Conservation (phyloP, 2,113 vertebrate genomes). For the Rostratula benghalensis region DNA sequence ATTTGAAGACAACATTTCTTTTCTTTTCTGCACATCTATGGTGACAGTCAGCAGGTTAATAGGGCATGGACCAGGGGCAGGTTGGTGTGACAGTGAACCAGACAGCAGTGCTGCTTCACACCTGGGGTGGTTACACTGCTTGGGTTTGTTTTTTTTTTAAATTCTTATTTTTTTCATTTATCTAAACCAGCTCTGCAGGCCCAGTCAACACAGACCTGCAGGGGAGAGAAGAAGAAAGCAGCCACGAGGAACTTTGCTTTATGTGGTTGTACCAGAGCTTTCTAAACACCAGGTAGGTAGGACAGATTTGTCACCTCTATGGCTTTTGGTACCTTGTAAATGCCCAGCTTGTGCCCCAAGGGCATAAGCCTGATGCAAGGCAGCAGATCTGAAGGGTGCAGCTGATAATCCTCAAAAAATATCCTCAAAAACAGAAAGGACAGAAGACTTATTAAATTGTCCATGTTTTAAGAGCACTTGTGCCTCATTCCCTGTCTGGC, state of each 20-base stretch:
- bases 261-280: slow-evolving; percentile 63
- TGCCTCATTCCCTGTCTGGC: background rate
- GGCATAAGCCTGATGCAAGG: background rate
- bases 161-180: background rate
- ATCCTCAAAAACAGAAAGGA: background rate
- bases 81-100: background rate
- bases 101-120: background rate
- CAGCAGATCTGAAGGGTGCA: background rate
- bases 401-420: background rate
- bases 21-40: background rate
- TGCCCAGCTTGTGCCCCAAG: background rate
- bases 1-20: background rate
- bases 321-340: background rate
- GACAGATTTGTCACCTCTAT: background rate
- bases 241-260: slow-evolving; percentile 6
- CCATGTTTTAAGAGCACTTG: background rate
- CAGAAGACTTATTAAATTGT: background rate
- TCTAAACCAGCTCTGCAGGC: slow-evolving; percentile 1
- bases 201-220: background rate
- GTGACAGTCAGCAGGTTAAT: background rate
- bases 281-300: slow-evolving; percentile 50
- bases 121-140: background rate
- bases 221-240: background rate
- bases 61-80: background rate
- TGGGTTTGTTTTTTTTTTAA: background rate